Percentiles rank a stretch among this genome's conserved stretches.
Conservation (phyloP, 2,888 invertebrate genomes). For the Drosophila pseudotakahashii region DNA sequence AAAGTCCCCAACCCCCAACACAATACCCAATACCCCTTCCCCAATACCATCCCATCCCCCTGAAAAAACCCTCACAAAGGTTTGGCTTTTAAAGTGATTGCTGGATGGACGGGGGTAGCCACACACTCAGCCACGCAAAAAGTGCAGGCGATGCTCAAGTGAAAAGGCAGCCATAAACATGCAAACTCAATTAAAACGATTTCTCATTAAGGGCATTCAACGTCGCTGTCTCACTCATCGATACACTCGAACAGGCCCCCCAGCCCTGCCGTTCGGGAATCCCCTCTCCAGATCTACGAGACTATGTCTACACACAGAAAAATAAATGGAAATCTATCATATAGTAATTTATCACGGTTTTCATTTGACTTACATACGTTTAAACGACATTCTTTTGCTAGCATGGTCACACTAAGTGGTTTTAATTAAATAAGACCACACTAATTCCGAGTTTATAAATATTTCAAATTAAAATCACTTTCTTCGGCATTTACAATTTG, state of each 20-base stretch:
- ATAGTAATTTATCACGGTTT: no score
- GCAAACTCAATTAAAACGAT: constrained; percentile 81
- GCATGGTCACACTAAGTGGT: neutral
- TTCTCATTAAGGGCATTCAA: constrained; percentile 73
- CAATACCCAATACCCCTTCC: neutral
- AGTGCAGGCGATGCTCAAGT: constrained; percentile 55
- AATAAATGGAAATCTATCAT: neutral
- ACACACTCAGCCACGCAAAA: constrained; percentile 24
- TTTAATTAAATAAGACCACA: neutral
- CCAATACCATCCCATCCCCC: neutral
- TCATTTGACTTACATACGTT: no score
- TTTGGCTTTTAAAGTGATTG: constrained; percentile 74
- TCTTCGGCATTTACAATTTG: no score
- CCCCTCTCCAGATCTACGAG: neutral
- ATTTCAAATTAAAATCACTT: no score
- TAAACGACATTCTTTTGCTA: neutral
- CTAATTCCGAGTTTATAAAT: no score
- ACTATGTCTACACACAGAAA: neutral
- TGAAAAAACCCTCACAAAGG: constrained; percentile 32
- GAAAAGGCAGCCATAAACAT: constrained; percentile 80
- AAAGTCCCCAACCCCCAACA: neutral
- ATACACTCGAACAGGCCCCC: constrained; percentile 40
- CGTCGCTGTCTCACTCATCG: constrained; percentile 63
- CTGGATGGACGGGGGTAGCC: constrained; percentile 13
- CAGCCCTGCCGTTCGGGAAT: neutral